Conservation (phyloP, 2,888 invertebrate species). For the Torymus tubicola region DNA sequence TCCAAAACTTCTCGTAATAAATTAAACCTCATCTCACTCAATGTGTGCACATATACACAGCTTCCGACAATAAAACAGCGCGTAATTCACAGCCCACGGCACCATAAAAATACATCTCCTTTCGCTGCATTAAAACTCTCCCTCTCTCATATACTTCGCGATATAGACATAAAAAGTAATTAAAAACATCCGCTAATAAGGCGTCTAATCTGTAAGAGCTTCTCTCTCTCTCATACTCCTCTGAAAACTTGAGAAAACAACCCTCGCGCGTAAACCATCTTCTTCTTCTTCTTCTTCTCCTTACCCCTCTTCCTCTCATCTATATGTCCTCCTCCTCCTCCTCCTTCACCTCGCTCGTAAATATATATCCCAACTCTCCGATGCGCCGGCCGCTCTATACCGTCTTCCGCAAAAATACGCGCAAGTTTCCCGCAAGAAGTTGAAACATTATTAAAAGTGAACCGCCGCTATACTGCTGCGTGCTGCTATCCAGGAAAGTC, state of each 20-base stretch:
- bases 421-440: slow-evolving; percentile 54
- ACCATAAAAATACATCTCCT: slow-evolving; percentile 6
- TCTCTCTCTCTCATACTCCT: not conserved
- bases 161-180: slow-evolving; percentile 53
- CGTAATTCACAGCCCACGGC: not conserved
- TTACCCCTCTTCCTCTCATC: too few relatives aligned
- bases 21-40: too few relatives aligned
- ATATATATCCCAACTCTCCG: slow-evolving; percentile 38
- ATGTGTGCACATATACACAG: too few relatives aligned
- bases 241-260: slow-evolving; percentile 23
- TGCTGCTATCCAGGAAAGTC: too few relatives aligned
- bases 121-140: slow-evolving; percentile 35
- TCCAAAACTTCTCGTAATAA: too few relatives aligned
- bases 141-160: not conserved
- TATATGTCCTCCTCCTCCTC: too few relatives aligned
- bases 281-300: too few relatives aligned
- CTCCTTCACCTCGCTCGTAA: slow-evolving; percentile 40
- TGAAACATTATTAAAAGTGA: slow-evolving; percentile 58
- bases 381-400: not conserved
- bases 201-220: slow-evolving; percentile 31
- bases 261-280: slow-evolving; percentile 13
- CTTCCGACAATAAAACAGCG: not conserved
- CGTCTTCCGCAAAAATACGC: slow-evolving; percentile 26
- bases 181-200: slow-evolving; percentile 50
- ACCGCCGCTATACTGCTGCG: not conserved